These are phyloP conservation scores for Thymelicus acteon DNA, from an alignment of 2,888 invertebrate species.

Conservation along the genomic window DNA sequence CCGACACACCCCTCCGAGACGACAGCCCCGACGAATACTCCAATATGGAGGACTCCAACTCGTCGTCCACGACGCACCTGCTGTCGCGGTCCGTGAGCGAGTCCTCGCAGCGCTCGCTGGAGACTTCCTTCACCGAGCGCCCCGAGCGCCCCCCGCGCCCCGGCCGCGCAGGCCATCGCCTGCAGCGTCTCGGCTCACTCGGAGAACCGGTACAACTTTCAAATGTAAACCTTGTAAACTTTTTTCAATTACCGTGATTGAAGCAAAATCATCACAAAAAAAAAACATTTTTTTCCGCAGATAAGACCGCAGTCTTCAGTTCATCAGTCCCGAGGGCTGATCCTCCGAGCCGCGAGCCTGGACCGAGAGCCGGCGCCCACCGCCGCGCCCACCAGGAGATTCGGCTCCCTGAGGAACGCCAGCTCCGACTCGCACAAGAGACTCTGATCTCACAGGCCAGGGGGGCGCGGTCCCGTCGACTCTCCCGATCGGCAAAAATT, in stretches of 20 bases:
- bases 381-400: slow-evolving; percentile 59
- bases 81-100: slow-evolving; percentile 72
- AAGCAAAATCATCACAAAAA: slow-evolving; percentile 19
- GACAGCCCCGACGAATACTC: slow-evolving; percentile 76
- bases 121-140: slow-evolving; percentile 71
- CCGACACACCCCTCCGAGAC: slow-evolving; percentile 73
- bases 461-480: slow-evolving; percentile 19
- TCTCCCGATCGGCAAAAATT: slow-evolving; percentile 23
- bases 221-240: too few species aligned
- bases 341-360: slow-evolving; percentile 78
- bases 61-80: slow-evolving; percentile 74
- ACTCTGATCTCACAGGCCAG: slow-evolving; percentile 74
- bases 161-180: slow-evolving; percentile 44
- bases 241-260: too few species aligned
- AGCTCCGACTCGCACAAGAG: slow-evolving; percentile 76
- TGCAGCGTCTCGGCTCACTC: slow-evolving; percentile 63
- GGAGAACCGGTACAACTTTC: slow-evolving; percentile 61
- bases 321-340: slow-evolving; percentile 71
- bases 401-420: slow-evolving; percentile 73
- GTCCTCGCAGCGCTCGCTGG: slow-evolving; percentile 64
- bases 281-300: slow-evolving; percentile 48
- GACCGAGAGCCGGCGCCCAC: slow-evolving; percentile 67
- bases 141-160: slow-evolving; percentile 51
- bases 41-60: slow-evolving; percentile 74
- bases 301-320: slow-evolving; percentile 58